Base-by-base conservation (phyloP, 92 coral and sea anemone genomes). In the Paragorgia papillata region DNA sequence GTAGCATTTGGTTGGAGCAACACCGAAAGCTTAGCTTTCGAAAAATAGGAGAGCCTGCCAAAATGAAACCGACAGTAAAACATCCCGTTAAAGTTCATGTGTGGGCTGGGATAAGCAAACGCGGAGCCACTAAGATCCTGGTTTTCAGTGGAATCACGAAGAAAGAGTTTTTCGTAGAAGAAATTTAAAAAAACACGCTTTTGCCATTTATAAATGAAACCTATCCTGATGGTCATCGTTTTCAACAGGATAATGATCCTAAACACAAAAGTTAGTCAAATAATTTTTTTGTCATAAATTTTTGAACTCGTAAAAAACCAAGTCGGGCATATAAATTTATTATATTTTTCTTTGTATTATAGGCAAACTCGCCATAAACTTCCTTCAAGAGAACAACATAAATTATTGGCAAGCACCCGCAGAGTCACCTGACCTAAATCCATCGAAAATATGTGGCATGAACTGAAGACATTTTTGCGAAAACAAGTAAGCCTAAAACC, bases 61-160 rank as follows among this genome's bases (percentile, higher is more conserved):
- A 80, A 57, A 54, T 85, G 58, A 85, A 85, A 34, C 78, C 73
- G 1, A 80, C 59, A n/a, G 78, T 74, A 12, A 85, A 85, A 39
- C 89, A 75, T 65, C 89, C 89, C 5, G 59, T 63, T 54, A 85
- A 85, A 13, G 85, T 85, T 28, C 85, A 80, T 31, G 79, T 80
- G 2, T 85, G 89, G 89, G 89, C 80, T 13, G 80, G 69, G 21
- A 81, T 85, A 8, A 74, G 74, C 0, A 82, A 77, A 57, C 76
- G 67, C 4, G 90, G 87, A 12, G 84, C 79, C 15, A 35, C 84
- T 9, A 32, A 24, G 17, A 33, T 82, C 37, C 39, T 83, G n/a
- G 37, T 78, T 17, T 81, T 86, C 46, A 39, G 62, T 2, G 84
- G 87, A 49, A 82, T 69, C 14, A 35, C 63, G 84, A 83, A 57